These are phyloP conservation scores for Euura lappo DNA, from an alignment of 1,140 invertebrate species.

Conservation along the genomic window DNA sequence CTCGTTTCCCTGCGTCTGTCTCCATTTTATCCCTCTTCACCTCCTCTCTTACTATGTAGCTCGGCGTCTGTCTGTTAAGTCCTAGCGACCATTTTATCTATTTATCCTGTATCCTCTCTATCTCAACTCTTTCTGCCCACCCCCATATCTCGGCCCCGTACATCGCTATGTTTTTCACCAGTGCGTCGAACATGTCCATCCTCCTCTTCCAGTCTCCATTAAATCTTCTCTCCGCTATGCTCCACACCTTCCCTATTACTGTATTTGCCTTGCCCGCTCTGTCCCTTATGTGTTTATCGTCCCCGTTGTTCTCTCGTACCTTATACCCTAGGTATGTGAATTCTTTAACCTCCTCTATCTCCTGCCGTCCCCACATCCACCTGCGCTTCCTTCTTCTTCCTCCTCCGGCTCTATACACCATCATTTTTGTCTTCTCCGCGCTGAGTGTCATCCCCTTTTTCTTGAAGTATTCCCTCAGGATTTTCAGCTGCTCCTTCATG, in stretches of 20 bases:
- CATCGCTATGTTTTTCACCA: no score
- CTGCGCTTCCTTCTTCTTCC: no score
- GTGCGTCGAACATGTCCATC: no score
- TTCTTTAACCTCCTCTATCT: background rate
- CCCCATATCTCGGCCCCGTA: no score
- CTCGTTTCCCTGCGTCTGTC: background rate
- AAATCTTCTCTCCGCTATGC: no score
- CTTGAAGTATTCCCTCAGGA: conserved; percentile 3
- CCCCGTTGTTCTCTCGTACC: conserved; percentile 4
- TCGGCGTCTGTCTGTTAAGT: conserved; percentile 2
- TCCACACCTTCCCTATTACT: no score
- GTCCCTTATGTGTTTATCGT: background rate
- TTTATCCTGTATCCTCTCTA: no score
- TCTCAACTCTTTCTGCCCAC: no score
- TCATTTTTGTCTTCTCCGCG: no score
- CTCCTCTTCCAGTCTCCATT: no score
- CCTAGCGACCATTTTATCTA: background rate
- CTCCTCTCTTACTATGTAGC: conserved; percentile 9
- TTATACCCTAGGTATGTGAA: conserved; percentile 10
- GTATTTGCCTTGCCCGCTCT: background rate
- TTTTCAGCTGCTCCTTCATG: background rate
- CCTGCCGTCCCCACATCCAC: background rate
- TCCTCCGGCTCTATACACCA: no score
- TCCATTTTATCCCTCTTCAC: background rate
- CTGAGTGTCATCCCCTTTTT: background rate